Evolutionary conservation across 2,113 vertebrate genomes (phyloP).

Genomic region (Hiodon tergisus): DNA sequence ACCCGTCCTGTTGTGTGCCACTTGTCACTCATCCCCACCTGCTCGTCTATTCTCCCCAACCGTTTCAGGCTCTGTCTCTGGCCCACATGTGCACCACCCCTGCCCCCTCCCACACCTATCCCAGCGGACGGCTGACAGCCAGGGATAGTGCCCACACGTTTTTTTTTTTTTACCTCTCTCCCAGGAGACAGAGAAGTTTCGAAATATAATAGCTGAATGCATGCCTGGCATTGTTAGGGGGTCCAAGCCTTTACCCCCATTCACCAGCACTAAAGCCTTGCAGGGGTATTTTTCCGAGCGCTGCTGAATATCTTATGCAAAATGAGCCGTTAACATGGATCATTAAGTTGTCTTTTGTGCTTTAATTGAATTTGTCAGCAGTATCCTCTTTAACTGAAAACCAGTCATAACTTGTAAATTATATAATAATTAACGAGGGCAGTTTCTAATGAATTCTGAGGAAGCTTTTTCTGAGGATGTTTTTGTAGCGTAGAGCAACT

Average conservation of each 20-base stretch:
- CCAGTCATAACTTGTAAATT: constrained; percentile 84
- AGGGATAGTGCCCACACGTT: too few species aligned
- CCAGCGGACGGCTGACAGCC: too few species aligned
- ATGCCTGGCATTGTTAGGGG: constrained; percentile 19
- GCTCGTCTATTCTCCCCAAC: too few species aligned
- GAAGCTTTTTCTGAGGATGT: constrained; percentile 65
- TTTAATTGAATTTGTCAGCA: constrained; percentile 98
- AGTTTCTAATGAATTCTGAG: constrained; percentile 75
- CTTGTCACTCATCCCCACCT: too few species aligned
- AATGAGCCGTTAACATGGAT: constrained; percentile 91
- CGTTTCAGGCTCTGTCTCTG: too few species aligned
- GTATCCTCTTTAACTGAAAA: constrained; percentile 87
- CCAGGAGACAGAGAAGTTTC: constrained; percentile 19
- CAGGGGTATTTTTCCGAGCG: constrained; percentile 80
- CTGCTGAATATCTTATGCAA: constrained; percentile 88
- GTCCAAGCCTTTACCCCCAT: constrained; percentile 64
- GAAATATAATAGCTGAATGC: constrained; percentile 35
- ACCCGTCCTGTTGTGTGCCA: too few species aligned
- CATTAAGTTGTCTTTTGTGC: constrained; percentile 89
- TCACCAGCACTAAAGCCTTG: constrained; percentile 73
- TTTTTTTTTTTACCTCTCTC: constrained; percentile 2
- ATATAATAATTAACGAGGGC: constrained; percentile 90
- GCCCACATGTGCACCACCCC: too few species aligned
- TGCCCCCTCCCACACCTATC: too few species aligned
- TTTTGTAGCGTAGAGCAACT: constrained; percentile 77